Evolutionary conservation across 1,140 invertebrate species (phyloP), one percentile per base, ranked within the genome.

Genomic region (Drosophila kurseongensis): DNA sequence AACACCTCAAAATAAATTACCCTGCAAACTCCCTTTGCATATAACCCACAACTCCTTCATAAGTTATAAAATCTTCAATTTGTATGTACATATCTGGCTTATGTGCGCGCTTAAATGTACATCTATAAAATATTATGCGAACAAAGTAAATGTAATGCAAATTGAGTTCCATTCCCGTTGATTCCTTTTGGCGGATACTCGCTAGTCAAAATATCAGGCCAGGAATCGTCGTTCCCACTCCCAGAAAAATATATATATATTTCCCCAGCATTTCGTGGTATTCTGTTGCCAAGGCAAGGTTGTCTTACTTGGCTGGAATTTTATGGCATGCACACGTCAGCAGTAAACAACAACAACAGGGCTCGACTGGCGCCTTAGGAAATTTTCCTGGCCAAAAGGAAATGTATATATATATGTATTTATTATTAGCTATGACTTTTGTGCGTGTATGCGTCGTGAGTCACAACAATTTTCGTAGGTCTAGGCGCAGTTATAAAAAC

Each of bases 301-400:
- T 65, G 67, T 50, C 67, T 55, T 45, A 71, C 75, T 68, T 57
- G 57, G 63, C 74, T 51, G 83, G 67, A 80, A 73, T 85, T 85
- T 84, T 85, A 86, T 82, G 83, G 84, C 79, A 75, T 76, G 83
- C 82, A 86, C 82, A 85, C 78, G 81, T 80, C 74, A 86, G 57
- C 41, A 63, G 50, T 65, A 45, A 52, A 71, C 27, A 59, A 45
- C 18, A 72, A 67, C 29, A 75, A 42, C 52, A 51, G 48, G 29
- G 27, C 32, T 36, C 8, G 8, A 35, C 48, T 41, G 51, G 35
- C 51, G 54, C 55, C 72, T 75, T 75, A 52, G 41, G 44, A 75
- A 65, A 65, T 48, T 63, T 75, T 73, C 14, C 41, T 38, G 50
- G 38, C 50, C 38, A 55, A 36, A 47, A 55, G 40, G 23, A 54